Evolutionary conservation across 2,797 vertebrate species (phyloP), one percentile per base, ranked within the genome.

Genomic region (Pseudochirops corinnae): DNA sequence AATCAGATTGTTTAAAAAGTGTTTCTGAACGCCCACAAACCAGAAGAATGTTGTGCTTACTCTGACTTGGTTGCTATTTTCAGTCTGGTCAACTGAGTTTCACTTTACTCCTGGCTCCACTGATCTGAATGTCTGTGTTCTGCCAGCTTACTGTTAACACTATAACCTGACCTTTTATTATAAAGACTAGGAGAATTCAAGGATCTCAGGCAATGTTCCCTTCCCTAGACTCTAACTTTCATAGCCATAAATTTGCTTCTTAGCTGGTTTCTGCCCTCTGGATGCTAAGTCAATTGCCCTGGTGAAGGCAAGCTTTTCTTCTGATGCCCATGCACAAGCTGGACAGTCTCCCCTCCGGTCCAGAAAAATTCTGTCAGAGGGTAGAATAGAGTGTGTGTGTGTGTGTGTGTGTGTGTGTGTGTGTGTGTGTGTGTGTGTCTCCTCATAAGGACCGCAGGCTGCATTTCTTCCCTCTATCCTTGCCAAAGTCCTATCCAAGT

Each of bases 191-290:
- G 90, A 39, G 58, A 55, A 29, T 18, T n/a, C 10, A 0, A 7
- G 56, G 21, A 55, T 60, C 90, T 91, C 31, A 16, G 1, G 53
- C 92, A 90, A 67, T 3, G 60, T 57, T 53, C 39, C 52, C 9
- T 95, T 95, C 95, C 95, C 52, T 5, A 50, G 92, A 29, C 87
- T 67, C 91, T 92, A 90, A 56, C 10, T 62, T 67, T 87, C 56
- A 56, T 60, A 92, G 74, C 55, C 52, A 5, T 14, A 26, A 52
- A 46, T 55, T 53, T 92, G 57, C 67, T 90, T 50, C 0, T 87
- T 62, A 93, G 52, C 94, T 53, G 28, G 92, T 92, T 31, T 9
- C 13, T 92, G 21, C 10, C 52, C 46, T 46, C 90, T 91, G 74
- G 56, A 92, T 92, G 55, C 60, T 28, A 33, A 74, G 39, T 39